Conservation (phyloP, 2,113 vertebrate genomes). For the Cephalopholis sonnerati region DNA sequence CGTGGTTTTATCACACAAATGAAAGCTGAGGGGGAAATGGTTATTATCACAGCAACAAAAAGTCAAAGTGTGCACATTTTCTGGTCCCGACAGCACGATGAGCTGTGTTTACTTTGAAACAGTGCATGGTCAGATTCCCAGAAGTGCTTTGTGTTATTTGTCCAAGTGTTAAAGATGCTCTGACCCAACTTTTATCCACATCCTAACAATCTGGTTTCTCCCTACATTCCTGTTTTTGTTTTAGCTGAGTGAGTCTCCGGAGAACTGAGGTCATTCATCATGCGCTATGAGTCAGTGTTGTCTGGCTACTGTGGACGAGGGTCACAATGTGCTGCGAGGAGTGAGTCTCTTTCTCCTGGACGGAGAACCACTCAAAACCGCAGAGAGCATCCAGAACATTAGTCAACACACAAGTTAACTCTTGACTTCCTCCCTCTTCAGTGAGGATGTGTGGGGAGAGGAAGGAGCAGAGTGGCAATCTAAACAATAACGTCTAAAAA, state of each 20-base stretch:
- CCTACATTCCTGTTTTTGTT: constrained; percentile 67
- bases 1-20: constrained; percentile 34
- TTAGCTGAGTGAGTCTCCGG: constrained; percentile 67
- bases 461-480: constrained; percentile 25
- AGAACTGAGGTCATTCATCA: constrained; percentile 81
- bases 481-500: constrained; percentile 5
- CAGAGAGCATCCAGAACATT: constrained; percentile 63
- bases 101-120: constrained; percentile 63
- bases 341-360: constrained; percentile 72
- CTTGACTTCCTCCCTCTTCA: constrained; percentile 51
- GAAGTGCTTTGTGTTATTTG: constrained; percentile 63
- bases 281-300: constrained; percentile 80
- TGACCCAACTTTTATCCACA: constrained; percentile 59
- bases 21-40: constrained; percentile 19
- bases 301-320: constrained; percentile 81
- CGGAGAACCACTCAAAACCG: constrained; percentile 55
- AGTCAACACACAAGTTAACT: constrained; percentile 67
- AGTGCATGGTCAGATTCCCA: constrained; percentile 62
- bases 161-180: constrained; percentile 56
- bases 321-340: constrained; percentile 70
- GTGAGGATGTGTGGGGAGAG: constrained; percentile 33
- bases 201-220: constrained; percentile 54
- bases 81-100: constrained; percentile 38
- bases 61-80: constrained; percentile 34
- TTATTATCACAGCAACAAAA: constrained; percentile 34